Base-by-base conservation (phyloP, 2,113 vertebrate genomes). In the Perca flavescens region DNA sequence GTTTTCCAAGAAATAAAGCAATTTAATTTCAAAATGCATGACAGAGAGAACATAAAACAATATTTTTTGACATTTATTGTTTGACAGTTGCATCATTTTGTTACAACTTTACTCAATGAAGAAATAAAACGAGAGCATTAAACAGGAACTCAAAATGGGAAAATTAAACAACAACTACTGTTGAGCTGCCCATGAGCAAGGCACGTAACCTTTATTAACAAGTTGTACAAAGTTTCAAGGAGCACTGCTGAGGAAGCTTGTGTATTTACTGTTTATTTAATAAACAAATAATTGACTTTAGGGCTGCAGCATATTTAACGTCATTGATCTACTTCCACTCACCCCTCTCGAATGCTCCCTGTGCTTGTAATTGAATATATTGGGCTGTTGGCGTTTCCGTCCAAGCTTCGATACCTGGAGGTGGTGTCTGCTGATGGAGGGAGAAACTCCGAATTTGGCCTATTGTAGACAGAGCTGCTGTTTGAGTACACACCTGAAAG, bases 401-500 rank as follows among this genome's bases (percentile, higher is more conserved):
- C 92, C 28, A 88, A 15, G 25, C 73, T 71, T 11, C 72, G 79
- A 72, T 86, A 93, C 77, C 91, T 79, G 74, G 86, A 86, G 50
- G 69, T 74, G 16, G 67, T 65, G 25, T 91, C 90, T 65, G 76
- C 87, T 19, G 89, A n/a, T 0, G 89, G 83, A 40, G 85, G 77
- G 54, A 88, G 74, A 61, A 89, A 83, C 74, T 87, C 86, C 3
- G 89, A 64, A 40, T 78, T 86, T 13, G 53, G 62, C 49, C 87
- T 58, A 80, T 34, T 92, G 54, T 86, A 85, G 25, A 71, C 56
- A 1, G 31, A 43, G 67, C 64, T 77, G 82, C 70, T 80, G 81
- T 82, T 90, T 6, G 86, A 81, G 73, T 89, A 93, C 28, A 87
- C 86, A 62, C 88, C 91, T 94, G 85, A 67, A 85, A 84, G 22